These are phyloP conservation scores for Frankliniella fusca DNA, from an alignment of 2,888 invertebrate species.

Conservation along the genomic window DNA sequence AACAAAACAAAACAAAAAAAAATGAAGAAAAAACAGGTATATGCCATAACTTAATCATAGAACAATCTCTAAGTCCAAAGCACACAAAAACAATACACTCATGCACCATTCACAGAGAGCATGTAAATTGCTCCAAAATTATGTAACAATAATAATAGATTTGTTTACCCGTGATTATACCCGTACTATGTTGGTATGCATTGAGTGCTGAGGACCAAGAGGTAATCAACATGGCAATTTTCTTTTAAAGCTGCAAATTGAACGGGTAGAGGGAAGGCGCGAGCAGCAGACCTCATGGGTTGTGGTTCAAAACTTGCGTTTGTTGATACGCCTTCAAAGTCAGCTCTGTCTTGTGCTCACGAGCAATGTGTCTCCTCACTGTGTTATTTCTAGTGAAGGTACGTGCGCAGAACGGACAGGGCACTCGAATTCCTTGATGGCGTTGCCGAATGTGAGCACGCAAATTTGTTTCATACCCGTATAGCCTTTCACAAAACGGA, in stretches of 20 bases:
- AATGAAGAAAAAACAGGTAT: slow-evolving; percentile 15
- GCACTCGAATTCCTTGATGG: slow-evolving; percentile 87
- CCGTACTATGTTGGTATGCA: slow-evolving; percentile 10
- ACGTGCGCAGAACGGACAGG: slow-evolving; percentile 84
- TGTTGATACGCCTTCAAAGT: slow-evolving; percentile 63
- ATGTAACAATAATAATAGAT: slow-evolving; percentile 18
- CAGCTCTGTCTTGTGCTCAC: slow-evolving; percentile 76
- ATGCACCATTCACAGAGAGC: slow-evolving; percentile 9
- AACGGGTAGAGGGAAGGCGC: slow-evolving; percentile 25
- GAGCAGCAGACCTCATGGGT: slow-evolving; percentile 18
- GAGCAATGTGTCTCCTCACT: slow-evolving; percentile 82
- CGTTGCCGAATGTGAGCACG: slow-evolving; percentile 87
- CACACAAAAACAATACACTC: slow-evolving; percentile 9
- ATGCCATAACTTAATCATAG: slow-evolving; percentile 19
- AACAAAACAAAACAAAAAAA: not conserved
- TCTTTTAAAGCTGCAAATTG: slow-evolving; percentile 20
- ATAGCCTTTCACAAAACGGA: slow-evolving; percentile 86
- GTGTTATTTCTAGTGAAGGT: slow-evolving; percentile 91
- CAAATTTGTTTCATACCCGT: slow-evolving; percentile 88
- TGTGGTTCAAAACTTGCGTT: slow-evolving; percentile 39
- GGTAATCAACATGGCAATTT: slow-evolving; percentile 3
- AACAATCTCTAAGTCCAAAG: not conserved
- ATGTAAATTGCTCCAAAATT: not conserved
- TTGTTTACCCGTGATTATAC: slow-evolving; percentile 23
- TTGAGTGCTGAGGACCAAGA: not conserved